Conservation (phyloP, 2,888 invertebrate genomes). For the Poecilus cupreus region DNA sequence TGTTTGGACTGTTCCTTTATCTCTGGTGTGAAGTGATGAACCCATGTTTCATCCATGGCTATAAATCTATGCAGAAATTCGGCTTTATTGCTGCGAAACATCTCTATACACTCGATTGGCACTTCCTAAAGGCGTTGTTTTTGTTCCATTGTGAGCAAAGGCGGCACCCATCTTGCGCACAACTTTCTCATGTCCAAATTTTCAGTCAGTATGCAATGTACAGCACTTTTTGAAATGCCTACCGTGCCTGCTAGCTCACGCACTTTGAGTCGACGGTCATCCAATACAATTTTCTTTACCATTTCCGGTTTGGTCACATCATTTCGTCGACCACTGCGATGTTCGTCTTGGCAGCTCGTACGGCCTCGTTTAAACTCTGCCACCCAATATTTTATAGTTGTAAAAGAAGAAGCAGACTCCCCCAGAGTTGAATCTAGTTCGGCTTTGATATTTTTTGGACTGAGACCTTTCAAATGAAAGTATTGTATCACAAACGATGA, state of each 20-base stretch:
- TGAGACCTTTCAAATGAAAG: too few species aligned
- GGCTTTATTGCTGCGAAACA: conserved; percentile 60
- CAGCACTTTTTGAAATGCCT: conserved; percentile 62
- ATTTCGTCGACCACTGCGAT: conserved; percentile 63
- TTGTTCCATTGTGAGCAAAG: conserved; percentile 61
- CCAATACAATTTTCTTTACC: conserved; percentile 63
- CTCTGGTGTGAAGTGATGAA: conserved; percentile 63
- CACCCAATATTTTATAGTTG: too few species aligned
- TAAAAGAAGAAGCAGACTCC: too few species aligned
- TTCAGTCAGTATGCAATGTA: conserved; percentile 60
- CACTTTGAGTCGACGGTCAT: too few species aligned
- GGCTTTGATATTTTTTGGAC: conserved; percentile 63
- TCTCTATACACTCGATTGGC: conserved; percentile 57
- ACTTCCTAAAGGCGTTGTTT: conserved; percentile 59
- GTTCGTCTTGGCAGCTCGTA: too few species aligned
- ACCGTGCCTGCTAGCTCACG: too few species aligned
- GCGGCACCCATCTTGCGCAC: too few species aligned
- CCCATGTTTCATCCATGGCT: conserved; percentile 65
- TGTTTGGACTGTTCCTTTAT: conserved; percentile 61
- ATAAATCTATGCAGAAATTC: conserved; percentile 65
- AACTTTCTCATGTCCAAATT: too few species aligned
- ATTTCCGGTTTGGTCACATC: conserved; percentile 61
- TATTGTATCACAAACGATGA: too few species aligned
- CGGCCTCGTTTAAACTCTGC: too few species aligned
- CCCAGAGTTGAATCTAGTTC: conserved; percentile 64